Evolutionary conservation across 2,888 invertebrate species (phyloP), one percentile per base, ranked within the genome.

Genomic region (Chrysopilus asiliformis): DNA sequence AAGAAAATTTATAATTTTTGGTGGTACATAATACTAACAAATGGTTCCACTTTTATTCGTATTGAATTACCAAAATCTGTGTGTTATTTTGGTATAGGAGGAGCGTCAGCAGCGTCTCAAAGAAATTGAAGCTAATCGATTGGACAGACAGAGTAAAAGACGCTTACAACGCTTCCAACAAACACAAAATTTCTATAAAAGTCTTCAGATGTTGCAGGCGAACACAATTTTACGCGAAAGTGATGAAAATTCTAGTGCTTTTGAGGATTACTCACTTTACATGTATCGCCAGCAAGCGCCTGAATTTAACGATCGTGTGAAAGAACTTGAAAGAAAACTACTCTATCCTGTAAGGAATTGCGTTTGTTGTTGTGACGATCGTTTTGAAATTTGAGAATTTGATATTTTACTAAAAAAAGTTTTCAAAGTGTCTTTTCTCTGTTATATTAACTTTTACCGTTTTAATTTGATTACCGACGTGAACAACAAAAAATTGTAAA

Each of bases 251-350:
- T 64, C 64, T 45, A 49, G 52, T 22, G 78, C 82, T 41, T 74
- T 84, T 53, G 81, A 85, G 64, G 80, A 86, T 64, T 84, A 85
- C 65, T 82, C 84, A 17, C 71, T 87, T 53, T 84, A 81, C 64
- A 71, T 86, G 53, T 89, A 87, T 64, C 72, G 87, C 34, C 84
- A 85, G 60, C 80, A 78, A 39, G 86, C 87, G 12, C 81, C 83
- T 6, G 74, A 81, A 56, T 87, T 87, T 65, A 78, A 76, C 63
- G 84, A 84, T 58, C 72, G 87, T 43, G 84, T 87, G 43, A 80
- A 79, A 72, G 76, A 79, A 50, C 68, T 87, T 56, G 87, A 79
- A 60, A 70, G 72, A 63, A 78, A 79, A 63, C 70, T 80, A 49
- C 68, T 76, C 47, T 74, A 75, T 59, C 77, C 78, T 55, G 79